These are phyloP conservation scores for Linepithema humile DNA, from an alignment of 1,140 invertebrate species.

Conservation along the genomic window DNA sequence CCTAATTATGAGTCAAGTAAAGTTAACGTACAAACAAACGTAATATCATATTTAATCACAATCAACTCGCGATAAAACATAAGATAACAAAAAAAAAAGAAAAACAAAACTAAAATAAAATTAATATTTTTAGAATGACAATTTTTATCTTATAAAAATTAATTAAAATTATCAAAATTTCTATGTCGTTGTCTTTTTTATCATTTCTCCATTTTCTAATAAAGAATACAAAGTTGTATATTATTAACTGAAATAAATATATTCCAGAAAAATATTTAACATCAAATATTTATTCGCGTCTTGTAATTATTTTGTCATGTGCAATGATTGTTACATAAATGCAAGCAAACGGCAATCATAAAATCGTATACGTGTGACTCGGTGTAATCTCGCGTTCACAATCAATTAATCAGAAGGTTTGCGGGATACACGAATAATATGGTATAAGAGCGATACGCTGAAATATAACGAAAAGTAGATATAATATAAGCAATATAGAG, in stretches of 20 bases:
- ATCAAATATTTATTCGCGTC: background rate
- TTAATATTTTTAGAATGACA: background rate
- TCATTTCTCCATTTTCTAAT: background rate
- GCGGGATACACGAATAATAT: constrained; percentile 17
- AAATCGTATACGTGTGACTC: constrained; percentile 21
- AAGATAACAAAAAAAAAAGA: background rate
- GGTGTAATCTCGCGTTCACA: constrained; percentile 53
- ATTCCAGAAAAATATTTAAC: background rate
- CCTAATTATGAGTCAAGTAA: background rate
- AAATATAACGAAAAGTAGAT: background rate
- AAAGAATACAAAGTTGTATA: background rate
- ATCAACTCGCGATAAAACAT: background rate
- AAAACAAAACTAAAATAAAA: background rate
- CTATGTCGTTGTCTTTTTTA: background rate
- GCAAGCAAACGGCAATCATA: constrained; percentile 52
- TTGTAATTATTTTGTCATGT: background rate
- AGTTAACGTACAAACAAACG: background rate
- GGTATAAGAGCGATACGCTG: constrained; percentile 38
- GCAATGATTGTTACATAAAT: constrained; percentile 36
- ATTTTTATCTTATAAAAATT: background rate
- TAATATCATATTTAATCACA: background rate
- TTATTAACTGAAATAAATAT: background rate
- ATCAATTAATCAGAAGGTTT: constrained; percentile 51
- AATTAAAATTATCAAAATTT: constrained; percentile 8
- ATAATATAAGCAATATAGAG: background rate